Conservation (phyloP, 2,888 invertebrate species). For the Syrista parreyssii region DNA sequence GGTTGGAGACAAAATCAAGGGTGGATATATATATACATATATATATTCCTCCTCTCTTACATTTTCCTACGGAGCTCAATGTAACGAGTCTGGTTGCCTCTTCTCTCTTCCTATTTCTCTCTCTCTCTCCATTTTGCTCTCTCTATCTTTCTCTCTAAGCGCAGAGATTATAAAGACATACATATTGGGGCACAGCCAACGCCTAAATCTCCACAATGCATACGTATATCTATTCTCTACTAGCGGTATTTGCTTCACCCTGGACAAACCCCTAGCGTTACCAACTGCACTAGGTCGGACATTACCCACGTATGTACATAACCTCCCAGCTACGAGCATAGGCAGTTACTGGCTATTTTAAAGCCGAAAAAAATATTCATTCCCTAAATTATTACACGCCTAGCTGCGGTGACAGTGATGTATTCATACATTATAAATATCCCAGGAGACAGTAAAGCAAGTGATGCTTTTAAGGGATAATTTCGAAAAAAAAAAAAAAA, state of each 20-base stretch:
- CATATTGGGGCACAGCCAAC: conserved; percentile 37
- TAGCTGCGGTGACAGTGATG: neutral
- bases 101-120: conserved; percentile 21
- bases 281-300: neutral
- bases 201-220: conserved; percentile 38
- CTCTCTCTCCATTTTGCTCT: neutral
- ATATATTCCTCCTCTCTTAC: neutral
- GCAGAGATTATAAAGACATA: conserved; percentile 46
- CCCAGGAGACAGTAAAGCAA: neutral
- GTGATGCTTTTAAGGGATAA: too few species aligned
- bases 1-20: neutral
- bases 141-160: conserved; percentile 23
- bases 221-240: neutral
- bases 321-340: neutral
- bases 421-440: neutral
- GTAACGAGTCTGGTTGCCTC: conserved; percentile 12
- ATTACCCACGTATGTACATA: neutral
- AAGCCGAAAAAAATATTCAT: neutral
- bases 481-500: neutral
- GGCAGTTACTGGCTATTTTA: neutral
- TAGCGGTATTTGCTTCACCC: neutral
- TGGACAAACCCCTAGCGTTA: neutral
- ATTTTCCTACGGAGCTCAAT: neutral
- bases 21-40: neutral
- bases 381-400: neutral